Base-by-base conservation (phyloP, 1,140 invertebrate species). In the Helicorthomorpha holstii region DNA sequence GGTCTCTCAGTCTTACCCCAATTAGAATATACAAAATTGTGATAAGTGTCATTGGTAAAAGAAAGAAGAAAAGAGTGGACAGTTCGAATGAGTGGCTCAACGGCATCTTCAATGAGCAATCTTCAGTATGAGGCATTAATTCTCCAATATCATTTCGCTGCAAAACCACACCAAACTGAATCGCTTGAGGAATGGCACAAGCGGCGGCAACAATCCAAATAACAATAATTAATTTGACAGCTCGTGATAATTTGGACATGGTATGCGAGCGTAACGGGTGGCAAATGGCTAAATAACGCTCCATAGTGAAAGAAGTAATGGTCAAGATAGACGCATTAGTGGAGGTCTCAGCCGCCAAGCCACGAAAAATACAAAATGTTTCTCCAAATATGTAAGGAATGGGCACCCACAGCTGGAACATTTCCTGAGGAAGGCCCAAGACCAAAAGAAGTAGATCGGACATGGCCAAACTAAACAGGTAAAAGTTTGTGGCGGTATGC, bases 251-350 rank as follows among this genome's bases (percentile, higher is more conserved):
- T 52, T 72, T 85, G 0, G 83, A 85, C 72, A 89, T 82, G 1
- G 82, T 87, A 62, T 92, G 87, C 0, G 84, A 81, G 58, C 84
- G 70, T 56, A 95, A 82, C 0, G 91, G 90, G 64, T 92, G 82
- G 66, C 90, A 94, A 57, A 96, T 94, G 16, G 89, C 91, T 21
- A 95, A 77, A 66, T 95, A 98, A 46, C 93, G 69, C 65, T 97
- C 93, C 3, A 93, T 77, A 0, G 92, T 96, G 68, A 97, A 97
- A 1, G 87, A 85, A 0, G 85, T 87, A 46, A 93, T 92, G 4
- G 85, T 91, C 44, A 96, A 71, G 0, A 96, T 84, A 0, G 91
- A 93, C 0, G 91, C 90, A 65, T 94, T 91, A 1, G 87, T 85
- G 0, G 88, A 91, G 2, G 84, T 89, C 65, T 95, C 91, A 0